Evolutionary conservation across 37 sponge, comb jelly and placozoan species (phyloP).

Genomic region (Theonella swinhoei): DNA sequence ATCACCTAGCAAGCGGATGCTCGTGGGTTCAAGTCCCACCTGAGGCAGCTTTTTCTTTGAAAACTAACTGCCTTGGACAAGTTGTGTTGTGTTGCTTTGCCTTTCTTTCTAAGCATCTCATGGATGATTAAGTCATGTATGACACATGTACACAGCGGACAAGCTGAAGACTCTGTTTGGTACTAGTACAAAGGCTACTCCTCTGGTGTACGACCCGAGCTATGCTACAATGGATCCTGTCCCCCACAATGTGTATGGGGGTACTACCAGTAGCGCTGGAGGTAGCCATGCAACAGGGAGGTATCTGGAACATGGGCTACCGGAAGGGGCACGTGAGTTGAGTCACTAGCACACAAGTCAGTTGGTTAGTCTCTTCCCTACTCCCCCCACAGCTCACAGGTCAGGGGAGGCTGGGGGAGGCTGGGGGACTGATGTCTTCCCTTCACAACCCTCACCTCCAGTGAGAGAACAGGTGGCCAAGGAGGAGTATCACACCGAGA

Average conservation of each 20-base stretch:
- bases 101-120: no score
- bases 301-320: background rate
- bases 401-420: conserved; percentile 70
- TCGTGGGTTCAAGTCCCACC: no score
- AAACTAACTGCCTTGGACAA: no score
- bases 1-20: no score
- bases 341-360: background rate
- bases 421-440: conserved; percentile 38
- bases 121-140: no score
- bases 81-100: no score
- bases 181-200: background rate
- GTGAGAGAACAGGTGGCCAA: background rate
- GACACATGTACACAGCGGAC: no score
- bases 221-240: conserved; percentile 68
- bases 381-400: conserved; percentile 48
- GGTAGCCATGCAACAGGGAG: background rate
- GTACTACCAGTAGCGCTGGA: background rate
- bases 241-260: conserved; percentile 33
- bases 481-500: no score
- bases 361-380: background rate
- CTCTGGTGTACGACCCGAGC: conserved; percentile 36
- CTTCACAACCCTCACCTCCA: background rate
- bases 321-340: background rate
- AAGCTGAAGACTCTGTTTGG: conserved; percentile 41
- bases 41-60: no score